Evolutionary conservation across 2,888 invertebrate species (phyloP).

Genomic region (Conus canariensis): DNA sequence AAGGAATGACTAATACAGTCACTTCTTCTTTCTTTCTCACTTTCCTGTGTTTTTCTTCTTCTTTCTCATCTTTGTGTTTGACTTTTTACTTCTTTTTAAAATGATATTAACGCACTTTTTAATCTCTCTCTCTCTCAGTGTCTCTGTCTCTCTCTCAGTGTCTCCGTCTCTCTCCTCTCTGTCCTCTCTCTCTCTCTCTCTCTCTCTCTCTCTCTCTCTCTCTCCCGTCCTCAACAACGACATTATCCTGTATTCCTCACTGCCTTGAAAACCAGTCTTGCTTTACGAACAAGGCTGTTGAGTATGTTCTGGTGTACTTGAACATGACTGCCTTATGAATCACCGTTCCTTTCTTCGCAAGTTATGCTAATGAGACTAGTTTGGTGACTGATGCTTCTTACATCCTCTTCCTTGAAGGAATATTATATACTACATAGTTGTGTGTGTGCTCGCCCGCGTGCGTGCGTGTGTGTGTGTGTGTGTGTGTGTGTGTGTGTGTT

Average conservation of each 20-base stretch:
- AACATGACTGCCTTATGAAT: too few relatives aligned
- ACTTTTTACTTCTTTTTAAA: neutral
- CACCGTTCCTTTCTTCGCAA: too few relatives aligned
- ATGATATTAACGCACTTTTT: neutral
- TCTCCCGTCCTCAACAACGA: neutral
- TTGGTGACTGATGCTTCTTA: too few relatives aligned
- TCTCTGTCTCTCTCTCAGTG: conserved; percentile 11
- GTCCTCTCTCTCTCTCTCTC: neutral
- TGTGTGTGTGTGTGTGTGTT: too few relatives aligned
- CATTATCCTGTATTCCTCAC: neutral
- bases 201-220: neutral
- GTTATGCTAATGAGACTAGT: too few relatives aligned
- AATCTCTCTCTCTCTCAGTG: neutral
- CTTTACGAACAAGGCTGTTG: neutral
- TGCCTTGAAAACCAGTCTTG: too few relatives aligned
- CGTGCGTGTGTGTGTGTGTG: too few relatives aligned
- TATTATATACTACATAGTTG: too few relatives aligned
- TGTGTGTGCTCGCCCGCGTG: too few relatives aligned
- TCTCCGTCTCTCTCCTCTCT: neutral
- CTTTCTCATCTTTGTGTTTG: neutral
- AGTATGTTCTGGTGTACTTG: neutral
- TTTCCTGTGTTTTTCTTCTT: neutral
- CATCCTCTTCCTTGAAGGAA: too few relatives aligned
- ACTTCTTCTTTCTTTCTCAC: neutral
- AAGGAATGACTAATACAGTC: too few relatives aligned